Evolutionary conservation across 2,113 vertebrate genomes (phyloP).

Genomic region (Emydocephalus ijimae): DNA sequence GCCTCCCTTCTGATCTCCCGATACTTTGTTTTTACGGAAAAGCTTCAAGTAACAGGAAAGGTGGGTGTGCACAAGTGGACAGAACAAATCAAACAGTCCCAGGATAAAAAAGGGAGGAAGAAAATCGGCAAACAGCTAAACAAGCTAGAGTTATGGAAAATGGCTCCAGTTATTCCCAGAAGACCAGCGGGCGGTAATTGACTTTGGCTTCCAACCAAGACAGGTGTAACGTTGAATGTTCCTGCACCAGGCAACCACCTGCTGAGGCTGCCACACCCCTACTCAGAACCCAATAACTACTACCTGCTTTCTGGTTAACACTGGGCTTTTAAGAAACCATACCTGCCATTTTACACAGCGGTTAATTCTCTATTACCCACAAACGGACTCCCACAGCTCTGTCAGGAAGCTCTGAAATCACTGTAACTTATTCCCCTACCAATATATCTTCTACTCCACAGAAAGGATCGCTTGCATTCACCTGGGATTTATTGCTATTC

Average conservation of each 20-base stretch:
- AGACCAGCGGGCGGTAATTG: slow-evolving; percentile 15
- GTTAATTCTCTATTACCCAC: neutral
- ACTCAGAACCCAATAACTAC: neutral
- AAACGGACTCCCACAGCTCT: neutral
- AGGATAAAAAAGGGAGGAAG: neutral
- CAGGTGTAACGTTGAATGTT: slow-evolving; percentile 40
- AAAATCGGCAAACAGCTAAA: neutral
- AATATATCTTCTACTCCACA: neutral
- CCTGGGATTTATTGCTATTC: neutral
- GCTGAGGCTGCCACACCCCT: neutral
- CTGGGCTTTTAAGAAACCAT: neutral
- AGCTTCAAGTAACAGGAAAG: neutral
- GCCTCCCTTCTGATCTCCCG: neutral
- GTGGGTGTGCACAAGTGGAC: neutral
- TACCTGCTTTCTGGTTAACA: too few species aligned
- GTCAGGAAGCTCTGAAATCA: neutral
- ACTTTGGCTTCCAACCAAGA: slow-evolving; percentile 29
- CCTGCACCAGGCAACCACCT: slow-evolving; percentile 36
- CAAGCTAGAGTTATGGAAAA: neutral
- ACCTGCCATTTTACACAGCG: neutral
- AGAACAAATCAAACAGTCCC: neutral
- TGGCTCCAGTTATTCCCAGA: neutral
- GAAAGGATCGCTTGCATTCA: neutral
- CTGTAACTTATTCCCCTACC: neutral
- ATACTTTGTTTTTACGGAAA: neutral